A percentile compares a stretch with the other conserved stretches of the same genome.
These are phyloP conservation scores for Morpho helenor DNA, from an alignment of 2,888 invertebrate species.

Conservation along the genomic window DNA sequence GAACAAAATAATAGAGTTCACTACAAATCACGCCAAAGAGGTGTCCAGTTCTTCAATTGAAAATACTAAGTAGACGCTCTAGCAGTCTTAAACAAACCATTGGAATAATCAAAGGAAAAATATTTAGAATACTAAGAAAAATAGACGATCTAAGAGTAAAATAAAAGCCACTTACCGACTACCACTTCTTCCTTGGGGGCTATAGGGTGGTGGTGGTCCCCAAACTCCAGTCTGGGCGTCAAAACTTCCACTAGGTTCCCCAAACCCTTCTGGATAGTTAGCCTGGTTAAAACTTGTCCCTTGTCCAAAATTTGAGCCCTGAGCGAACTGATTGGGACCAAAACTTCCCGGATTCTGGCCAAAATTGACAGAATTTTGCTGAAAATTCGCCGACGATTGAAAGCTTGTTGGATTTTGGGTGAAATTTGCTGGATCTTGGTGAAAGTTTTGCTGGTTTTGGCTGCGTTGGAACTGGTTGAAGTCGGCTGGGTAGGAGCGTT, in stretches of 20 bases:
- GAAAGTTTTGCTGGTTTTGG: conserved; percentile 30
- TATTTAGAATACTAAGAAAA: neutral
- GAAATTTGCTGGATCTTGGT: conserved; percentile 32
- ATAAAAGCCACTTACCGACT: conserved; percentile 42
- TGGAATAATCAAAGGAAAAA: too few relatives aligned
- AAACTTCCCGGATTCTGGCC: conserved; percentile 31
- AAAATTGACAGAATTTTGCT: conserved; percentile 34
- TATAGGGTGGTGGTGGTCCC: conserved; percentile 95
- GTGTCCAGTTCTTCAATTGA: too few relatives aligned
- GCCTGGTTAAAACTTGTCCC: conserved; percentile 37
- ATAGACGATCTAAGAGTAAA: neutral
- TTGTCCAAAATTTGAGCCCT: conserved; percentile 36
- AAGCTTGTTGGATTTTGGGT: conserved; percentile 35
- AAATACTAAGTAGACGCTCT: too few relatives aligned
- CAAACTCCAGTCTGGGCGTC: conserved; percentile 82
- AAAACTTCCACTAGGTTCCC: conserved; percentile 77
- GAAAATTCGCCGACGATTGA: conserved; percentile 32
- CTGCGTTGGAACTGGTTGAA: conserved; percentile 29
- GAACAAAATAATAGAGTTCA: too few relatives aligned
- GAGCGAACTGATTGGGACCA: conserved; percentile 31
- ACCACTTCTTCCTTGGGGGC: conserved; percentile 82
- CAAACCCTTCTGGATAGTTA: conserved; percentile 69
- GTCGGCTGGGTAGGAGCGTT: conserved; percentile 39
- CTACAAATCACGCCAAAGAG: too few relatives aligned
- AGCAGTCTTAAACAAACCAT: too few relatives aligned